phyloP scores from a whole-genome alignment of 2,888 invertebrate species.

The Nomada hirtipes region DNA sequence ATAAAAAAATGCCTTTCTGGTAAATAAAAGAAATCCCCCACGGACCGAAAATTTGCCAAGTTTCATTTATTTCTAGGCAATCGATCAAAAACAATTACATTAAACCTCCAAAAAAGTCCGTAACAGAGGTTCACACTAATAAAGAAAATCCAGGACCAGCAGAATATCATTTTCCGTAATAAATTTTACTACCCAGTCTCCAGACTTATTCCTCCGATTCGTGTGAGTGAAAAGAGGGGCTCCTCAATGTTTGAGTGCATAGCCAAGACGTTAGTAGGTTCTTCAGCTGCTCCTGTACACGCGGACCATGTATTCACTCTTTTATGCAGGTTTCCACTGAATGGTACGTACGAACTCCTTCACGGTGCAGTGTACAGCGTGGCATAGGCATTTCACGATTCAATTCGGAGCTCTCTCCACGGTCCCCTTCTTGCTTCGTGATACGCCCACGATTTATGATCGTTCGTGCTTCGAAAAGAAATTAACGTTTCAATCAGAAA shows the following conservation, averaged over 20 bases:
- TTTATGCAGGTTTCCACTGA: slow-evolving; percentile 41
- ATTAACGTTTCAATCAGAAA: slow-evolving; percentile 30
- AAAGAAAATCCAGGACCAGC: too few species aligned
- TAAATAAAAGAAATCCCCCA: too few species aligned
- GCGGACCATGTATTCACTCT: slow-evolving; percentile 41
- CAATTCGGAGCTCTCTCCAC: slow-evolving; percentile 35
- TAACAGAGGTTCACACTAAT: too few species aligned
- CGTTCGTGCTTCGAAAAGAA: slow-evolving; percentile 14
- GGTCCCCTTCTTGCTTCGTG: slow-evolving; percentile 12
- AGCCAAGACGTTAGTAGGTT: slow-evolving; percentile 23
- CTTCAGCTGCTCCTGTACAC: slow-evolving; percentile 22
- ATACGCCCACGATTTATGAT: slow-evolving; percentile 40
- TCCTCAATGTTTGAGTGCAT: slow-evolving; percentile 5
- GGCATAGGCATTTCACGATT: slow-evolving; percentile 48
- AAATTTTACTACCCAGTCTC: too few species aligned
- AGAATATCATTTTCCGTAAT: too few species aligned
- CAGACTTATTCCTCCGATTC: slow-evolving; percentile 2
- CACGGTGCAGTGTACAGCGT: slow-evolving; percentile 35
- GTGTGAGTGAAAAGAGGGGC: slow-evolving; percentile 1
- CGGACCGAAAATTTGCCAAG: too few species aligned
- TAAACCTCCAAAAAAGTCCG: too few species aligned
- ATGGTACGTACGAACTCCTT: slow-evolving; percentile 31
- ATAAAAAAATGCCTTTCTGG: too few species aligned
- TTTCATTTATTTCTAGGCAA: too few species aligned
- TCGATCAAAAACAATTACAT: too few species aligned